A percentile compares a stretch with the other conserved stretches of the same genome.
These are phyloP conservation scores for Hypotaenidia philippensis DNA, from an alignment of 2,797 vertebrate species.

Conservation along the genomic window DNA sequence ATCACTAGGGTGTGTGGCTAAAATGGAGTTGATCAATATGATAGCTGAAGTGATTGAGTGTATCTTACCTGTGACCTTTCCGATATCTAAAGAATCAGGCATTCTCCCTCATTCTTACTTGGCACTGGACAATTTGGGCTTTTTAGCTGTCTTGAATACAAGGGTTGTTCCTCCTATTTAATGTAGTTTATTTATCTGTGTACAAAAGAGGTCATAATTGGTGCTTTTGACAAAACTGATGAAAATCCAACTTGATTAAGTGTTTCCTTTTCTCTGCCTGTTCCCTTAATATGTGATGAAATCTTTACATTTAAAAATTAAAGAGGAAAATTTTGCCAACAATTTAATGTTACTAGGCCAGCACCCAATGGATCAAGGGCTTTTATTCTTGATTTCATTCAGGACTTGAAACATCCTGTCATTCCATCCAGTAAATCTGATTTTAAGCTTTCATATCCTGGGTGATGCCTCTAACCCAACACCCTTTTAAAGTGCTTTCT, in stretches of 20 bases:
- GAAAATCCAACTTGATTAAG: not conserved
- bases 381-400: constrained; percentile 70
- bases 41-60: not conserved
- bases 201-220: not conserved
- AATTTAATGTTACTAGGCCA: constrained; percentile 50
- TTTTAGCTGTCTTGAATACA: not conserved
- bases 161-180: not conserved
- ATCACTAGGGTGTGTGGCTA: not conserved
- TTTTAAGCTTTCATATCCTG: constrained; percentile 32
- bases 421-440: not conserved
- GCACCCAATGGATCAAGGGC: constrained; percentile 68
- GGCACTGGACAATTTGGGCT: not conserved
- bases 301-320: not conserved
- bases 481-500: constrained; percentile 34
- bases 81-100: not conserved
- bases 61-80: not conserved
- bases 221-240: constrained; percentile 41
- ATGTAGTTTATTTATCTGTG: not conserved
- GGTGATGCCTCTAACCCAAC: not conserved
- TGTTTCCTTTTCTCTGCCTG: not conserved
- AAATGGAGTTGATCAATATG: not conserved
- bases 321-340: constrained; percentile 34
- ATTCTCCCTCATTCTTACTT: not conserved
- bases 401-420: not conserved
- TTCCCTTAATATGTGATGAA: constrained; percentile 27